Conservation (phyloP, 1,140 invertebrate genomes). For the Sitophilus oryzae region DNA sequence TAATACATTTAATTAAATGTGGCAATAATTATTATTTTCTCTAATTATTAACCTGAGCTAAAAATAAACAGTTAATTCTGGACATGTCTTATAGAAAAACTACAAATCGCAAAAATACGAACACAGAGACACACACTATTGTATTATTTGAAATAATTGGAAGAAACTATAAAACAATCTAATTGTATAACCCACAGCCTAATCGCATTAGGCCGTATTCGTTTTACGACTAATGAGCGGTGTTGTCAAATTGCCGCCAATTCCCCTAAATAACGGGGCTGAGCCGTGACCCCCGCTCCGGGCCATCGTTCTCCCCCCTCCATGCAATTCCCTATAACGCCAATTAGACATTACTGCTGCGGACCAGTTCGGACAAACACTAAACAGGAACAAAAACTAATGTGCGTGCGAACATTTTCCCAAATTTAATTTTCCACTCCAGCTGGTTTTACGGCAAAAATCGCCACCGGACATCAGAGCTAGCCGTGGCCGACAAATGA, state of each 20-base stretch:
- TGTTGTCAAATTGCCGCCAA: not conserved
- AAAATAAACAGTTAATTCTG: too few species aligned
- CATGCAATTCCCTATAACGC: conserved; percentile 4
- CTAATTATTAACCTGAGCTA: too few species aligned
- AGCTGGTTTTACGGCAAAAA: conserved; percentile 42
- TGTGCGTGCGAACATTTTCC: conserved; percentile 41
- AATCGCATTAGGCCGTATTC: too few species aligned
- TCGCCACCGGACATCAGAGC: conserved; percentile 32
- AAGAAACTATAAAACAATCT: too few species aligned
- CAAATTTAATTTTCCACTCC: conserved; percentile 43
- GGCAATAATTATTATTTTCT: too few species aligned
- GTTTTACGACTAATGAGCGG: not conserved
- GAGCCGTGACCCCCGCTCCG: not conserved
- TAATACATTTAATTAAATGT: too few species aligned
- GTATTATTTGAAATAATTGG: too few species aligned
- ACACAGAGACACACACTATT: too few species aligned
- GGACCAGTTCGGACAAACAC: conserved; percentile 18
- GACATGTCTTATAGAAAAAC: too few species aligned
- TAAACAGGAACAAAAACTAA: conserved; percentile 42
- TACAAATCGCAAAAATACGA: too few species aligned
- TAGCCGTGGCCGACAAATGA: conserved; percentile 24
- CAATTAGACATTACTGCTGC: conserved; percentile 19
- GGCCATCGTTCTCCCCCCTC: not conserved
- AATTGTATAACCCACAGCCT: too few species aligned
- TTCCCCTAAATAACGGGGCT: conserved; percentile 13